Conservation (phyloP, 2,888 invertebrate species). For the Chesias legatella region DNA sequence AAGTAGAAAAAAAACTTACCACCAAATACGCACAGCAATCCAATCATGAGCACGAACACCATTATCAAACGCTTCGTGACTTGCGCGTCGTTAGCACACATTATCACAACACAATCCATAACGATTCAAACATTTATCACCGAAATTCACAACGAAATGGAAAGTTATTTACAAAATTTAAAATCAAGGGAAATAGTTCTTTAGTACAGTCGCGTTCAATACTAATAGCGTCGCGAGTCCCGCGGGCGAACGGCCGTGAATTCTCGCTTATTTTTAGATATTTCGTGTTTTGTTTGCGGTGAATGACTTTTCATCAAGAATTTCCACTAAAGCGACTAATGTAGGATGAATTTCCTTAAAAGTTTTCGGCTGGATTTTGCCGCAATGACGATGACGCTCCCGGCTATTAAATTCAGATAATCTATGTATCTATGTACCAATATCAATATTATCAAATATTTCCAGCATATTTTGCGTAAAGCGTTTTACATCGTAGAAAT, state of each 20-base stretch:
- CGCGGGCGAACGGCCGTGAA: conserved; percentile 45
- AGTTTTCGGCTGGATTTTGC: conserved; percentile 4
- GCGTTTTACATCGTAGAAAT: too few species aligned
- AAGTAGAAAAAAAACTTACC: too few species aligned
- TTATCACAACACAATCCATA: conserved; percentile 45
- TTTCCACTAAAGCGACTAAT: conserved; percentile 28
- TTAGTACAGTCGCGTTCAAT: conserved; percentile 11
- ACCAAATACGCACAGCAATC: conserved; percentile 61
- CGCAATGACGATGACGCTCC: neutral
- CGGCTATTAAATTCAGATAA: too few species aligned
- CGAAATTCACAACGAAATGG: too few species aligned
- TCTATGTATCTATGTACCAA: too few species aligned
- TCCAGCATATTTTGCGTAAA: too few species aligned
- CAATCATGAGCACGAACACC: conserved; percentile 55
- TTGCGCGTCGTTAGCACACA: conserved; percentile 49
- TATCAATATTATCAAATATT: too few species aligned
- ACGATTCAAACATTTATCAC: too few species aligned
- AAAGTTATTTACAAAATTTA: too few species aligned
- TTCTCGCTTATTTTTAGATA: conserved; percentile 57
- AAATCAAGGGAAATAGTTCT: conserved; percentile 6
- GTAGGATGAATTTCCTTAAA: conserved; percentile 7
- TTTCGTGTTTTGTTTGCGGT: conserved; percentile 60
- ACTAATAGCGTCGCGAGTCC: conserved; percentile 5
- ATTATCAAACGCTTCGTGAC: conserved; percentile 60
- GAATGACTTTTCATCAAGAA: conserved; percentile 45